phyloP scores from a whole-genome alignment of 2,797 vertebrate genomes.

The Thripadectes ignobilis region DNA sequence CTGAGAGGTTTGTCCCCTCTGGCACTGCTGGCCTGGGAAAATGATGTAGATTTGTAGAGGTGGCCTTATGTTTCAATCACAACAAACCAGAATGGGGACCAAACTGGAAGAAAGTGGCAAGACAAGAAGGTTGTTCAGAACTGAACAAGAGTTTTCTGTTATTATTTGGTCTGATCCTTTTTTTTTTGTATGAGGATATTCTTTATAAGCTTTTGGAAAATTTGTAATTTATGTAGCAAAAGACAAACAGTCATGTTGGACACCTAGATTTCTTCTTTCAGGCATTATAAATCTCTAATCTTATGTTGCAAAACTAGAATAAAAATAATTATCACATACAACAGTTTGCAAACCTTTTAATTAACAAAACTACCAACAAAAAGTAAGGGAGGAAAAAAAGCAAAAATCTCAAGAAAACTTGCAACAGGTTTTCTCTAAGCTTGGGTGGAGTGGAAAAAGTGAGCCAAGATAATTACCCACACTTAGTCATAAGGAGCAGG shows the following conservation, averaged over 20 bases:
- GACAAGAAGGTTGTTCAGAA: not conserved
- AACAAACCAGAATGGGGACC: not conserved
- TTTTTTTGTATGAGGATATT: not conserved
- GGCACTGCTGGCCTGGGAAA: not conserved
- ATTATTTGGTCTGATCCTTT: not conserved
- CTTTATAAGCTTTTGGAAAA: not conserved
- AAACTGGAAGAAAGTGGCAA: not conserved
- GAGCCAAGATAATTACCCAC: slow-evolving; percentile 78
- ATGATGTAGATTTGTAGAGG: not conserved
- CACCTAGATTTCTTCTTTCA: not conserved
- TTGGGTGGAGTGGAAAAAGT: slow-evolving; percentile 82
- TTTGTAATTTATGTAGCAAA: not conserved
- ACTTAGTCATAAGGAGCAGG: slow-evolving; percentile 81
- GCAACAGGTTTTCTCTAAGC: slow-evolving; percentile 76
- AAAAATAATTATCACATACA: not conserved
- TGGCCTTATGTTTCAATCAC: not conserved
- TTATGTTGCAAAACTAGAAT: not conserved
- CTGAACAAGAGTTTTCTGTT: not conserved
- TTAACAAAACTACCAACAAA: slow-evolving; percentile 39
- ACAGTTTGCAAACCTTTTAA: slow-evolving; percentile 64
- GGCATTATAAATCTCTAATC: not conserved
- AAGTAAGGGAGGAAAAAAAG: slow-evolving; percentile 16
- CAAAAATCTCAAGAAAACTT: slow-evolving; percentile 73
- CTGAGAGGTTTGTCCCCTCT: not conserved
- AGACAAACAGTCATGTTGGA: not conserved